Percentiles rank a stretch among this genome's conserved stretches.
Conservation (phyloP, 2,113 vertebrate genomes). For the Astur gentilis region DNA sequence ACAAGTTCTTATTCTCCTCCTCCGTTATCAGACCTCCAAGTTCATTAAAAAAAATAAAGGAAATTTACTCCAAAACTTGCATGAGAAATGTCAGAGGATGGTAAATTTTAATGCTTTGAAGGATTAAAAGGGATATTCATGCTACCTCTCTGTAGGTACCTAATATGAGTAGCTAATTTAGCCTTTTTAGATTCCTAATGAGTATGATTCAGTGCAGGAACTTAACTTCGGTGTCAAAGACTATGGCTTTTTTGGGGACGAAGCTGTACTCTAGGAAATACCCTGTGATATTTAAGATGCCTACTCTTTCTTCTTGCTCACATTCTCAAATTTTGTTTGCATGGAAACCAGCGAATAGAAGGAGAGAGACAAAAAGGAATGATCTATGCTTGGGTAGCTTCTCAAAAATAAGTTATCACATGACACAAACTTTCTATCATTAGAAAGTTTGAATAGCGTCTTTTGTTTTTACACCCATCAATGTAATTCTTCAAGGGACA, state of each 20-base stretch:
- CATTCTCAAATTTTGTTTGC: not conserved
- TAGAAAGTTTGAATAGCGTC: not conserved
- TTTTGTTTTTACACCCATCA: not conserved
- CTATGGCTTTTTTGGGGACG: accelerated
- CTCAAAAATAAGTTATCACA: not conserved
- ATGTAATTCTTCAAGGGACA: not conserved
- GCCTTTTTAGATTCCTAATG: not conserved
- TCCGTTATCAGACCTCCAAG: not conserved
- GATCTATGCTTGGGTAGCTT: not conserved
- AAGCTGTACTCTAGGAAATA: not conserved
- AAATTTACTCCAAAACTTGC: not conserved
- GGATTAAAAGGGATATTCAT: not conserved
- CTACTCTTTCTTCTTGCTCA: not conserved
- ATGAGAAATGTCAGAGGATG: not conserved
- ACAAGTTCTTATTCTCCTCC: not conserved
- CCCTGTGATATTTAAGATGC: not conserved
- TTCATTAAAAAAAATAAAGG: not conserved
- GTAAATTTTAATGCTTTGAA: not conserved
- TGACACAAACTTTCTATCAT: not conserved
- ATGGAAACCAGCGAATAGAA: not conserved
- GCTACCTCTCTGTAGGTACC: not conserved
- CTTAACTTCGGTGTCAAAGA: not conserved
- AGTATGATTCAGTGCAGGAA: not conserved
- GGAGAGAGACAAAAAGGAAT: not conserved
- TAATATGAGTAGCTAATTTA: not conserved